Evolutionary conservation across 2,888 invertebrate species (phyloP).

Genomic region (Epicampocera succincta): DNA sequence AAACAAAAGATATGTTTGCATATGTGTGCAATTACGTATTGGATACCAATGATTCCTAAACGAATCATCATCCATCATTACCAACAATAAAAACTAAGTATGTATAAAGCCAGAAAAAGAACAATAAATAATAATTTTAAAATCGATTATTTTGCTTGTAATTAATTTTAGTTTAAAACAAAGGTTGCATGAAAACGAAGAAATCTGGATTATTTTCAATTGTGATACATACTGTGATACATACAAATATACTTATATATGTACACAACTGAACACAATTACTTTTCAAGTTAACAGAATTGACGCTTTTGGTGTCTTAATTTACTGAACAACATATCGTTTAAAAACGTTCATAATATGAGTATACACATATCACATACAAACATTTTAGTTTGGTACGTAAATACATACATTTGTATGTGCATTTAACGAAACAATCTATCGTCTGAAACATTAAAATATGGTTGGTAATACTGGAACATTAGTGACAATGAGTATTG

Average conservation of each 20-base stretch:
- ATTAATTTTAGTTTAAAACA: conserved; percentile 41
- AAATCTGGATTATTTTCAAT: neutral
- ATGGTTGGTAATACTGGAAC: conserved; percentile 94
- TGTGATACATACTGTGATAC: neutral
- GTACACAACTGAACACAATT: too few species aligned
- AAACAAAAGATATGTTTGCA: conserved; percentile 67
- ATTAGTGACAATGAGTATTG: conserved; percentile 94
- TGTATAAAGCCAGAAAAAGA: neutral
- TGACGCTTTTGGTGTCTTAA: too few species aligned
- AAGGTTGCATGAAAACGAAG: neutral
- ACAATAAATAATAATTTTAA: conserved; percentile 21
- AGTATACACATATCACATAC: too few species aligned
- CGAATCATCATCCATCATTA: neutral
- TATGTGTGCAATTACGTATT: conserved; percentile 33
- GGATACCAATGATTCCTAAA: conserved; percentile 27
- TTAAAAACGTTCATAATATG: too few species aligned
- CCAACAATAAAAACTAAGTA: neutral
- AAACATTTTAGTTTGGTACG: too few species aligned
- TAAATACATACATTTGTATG: too few species aligned
- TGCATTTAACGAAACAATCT: neutral
- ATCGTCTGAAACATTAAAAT: conserved; percentile 34
- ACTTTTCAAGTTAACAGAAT: neutral
- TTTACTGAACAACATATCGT: too few species aligned
- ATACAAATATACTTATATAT: neutral
- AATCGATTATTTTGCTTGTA: conserved; percentile 73